Evolutionary conservation across 2,797 vertebrate species (phyloP).

Genomic region (Chaetophractus vellerosus): DNA sequence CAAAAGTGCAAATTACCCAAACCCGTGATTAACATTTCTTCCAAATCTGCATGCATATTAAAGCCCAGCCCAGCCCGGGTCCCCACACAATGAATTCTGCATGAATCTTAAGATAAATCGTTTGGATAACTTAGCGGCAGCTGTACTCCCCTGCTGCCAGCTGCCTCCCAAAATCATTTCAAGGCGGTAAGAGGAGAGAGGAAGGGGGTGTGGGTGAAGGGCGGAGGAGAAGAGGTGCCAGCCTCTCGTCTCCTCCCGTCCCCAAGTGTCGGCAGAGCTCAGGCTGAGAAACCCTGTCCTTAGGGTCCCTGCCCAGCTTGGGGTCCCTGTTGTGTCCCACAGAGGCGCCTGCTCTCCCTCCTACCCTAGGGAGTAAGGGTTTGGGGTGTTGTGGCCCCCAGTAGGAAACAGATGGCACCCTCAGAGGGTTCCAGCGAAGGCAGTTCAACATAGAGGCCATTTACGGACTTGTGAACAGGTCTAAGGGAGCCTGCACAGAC

Average conservation of each 20-base stretch:
- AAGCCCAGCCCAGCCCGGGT: conserved; percentile 91
- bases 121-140: conserved; percentile 91
- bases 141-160: conserved; percentile 89
- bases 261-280: fast-evolving
- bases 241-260: not conserved
- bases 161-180: conserved; percentile 88
- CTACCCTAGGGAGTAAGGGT: not conserved
- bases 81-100: conserved; percentile 91
- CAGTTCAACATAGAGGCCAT: not conserved
- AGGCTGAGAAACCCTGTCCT: not conserved
- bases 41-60: conserved; percentile 93
- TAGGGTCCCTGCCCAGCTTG: fast-evolving
- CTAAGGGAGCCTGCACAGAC: not conserved
- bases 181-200: not conserved
- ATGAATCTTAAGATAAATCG: conserved; percentile 93
- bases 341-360: not conserved
- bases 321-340: fast-evolving
- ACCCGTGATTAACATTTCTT: conserved; percentile 89
- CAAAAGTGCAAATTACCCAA: conserved; percentile 89
- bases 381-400: not conserved
- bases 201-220: not conserved
- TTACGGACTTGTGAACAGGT: not conserved
- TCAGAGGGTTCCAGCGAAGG: not conserved
- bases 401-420: not conserved
- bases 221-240: not conserved